Percentiles rank a stretch among this genome's conserved stretches.
These are phyloP conservation scores for Fissipunctia ypsillon DNA, from an alignment of 2,888 invertebrate genomes.

Conservation along the genomic window DNA sequence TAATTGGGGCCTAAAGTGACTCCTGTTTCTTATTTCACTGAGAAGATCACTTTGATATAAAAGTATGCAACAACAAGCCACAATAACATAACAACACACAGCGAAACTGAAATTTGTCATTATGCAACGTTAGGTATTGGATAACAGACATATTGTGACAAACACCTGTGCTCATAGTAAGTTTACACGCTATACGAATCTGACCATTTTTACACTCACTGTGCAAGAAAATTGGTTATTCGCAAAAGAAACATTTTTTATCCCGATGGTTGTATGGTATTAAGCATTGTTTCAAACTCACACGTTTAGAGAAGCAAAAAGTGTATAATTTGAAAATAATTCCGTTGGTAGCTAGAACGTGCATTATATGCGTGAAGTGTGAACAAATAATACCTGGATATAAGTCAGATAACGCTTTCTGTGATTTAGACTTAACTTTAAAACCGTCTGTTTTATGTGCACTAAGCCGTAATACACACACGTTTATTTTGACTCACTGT, in stretches of 20 bases:
- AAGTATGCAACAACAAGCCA: constrained; percentile 4
- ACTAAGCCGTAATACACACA: not conserved
- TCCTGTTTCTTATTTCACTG: constrained; percentile 13
- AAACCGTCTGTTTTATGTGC: not conserved
- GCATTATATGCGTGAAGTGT: no score
- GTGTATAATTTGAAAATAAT: constrained; percentile 25
- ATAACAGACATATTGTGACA: constrained; percentile 38
- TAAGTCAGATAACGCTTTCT: not conserved
- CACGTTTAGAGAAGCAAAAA: constrained; percentile 39
- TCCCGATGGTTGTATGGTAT: not conserved
- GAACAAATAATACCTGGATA: not conserved
- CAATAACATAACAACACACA: constrained; percentile 20
- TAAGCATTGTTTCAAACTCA: constrained; percentile 35
- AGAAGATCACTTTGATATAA: constrained; percentile 14
- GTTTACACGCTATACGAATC: constrained; percentile 9
- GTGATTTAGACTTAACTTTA: not conserved
- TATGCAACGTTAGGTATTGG: constrained; percentile 47
- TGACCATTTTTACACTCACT: constrained; percentile 37
- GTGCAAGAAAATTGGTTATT: constrained; percentile 47
- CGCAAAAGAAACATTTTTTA: constrained; percentile 8
- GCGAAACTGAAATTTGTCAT: constrained; percentile 31
- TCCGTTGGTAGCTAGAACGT: not conserved
- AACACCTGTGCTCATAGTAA: constrained; percentile 33
- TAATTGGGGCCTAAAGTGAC: not conserved
- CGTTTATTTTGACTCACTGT: not conserved